phyloP scores from a whole-genome alignment of 2,797 vertebrate genomes.

The Ceryle rudis region DNA sequence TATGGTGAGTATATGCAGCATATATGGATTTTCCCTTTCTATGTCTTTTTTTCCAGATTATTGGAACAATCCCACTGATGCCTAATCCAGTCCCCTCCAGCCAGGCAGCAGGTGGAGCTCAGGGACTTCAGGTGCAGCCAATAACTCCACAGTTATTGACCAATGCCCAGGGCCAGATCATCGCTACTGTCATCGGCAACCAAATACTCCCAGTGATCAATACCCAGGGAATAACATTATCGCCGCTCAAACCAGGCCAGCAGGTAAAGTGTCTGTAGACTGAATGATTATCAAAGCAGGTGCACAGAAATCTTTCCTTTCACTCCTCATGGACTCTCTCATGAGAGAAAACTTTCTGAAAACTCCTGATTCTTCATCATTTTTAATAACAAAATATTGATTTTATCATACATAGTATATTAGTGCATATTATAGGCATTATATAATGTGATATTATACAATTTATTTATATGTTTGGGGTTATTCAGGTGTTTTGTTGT shows the following conservation, averaged over 20 bases:
- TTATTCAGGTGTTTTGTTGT: not conserved
- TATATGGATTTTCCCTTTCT: not conserved
- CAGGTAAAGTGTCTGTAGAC: constrained; percentile 84
- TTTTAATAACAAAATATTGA: not conserved
- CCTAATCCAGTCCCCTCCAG: constrained; percentile 92
- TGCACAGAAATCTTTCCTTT: not conserved
- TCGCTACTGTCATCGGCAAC: constrained; percentile 98
- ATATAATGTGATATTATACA: not conserved
- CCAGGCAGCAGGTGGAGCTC: constrained; percentile 90
- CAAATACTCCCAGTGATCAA: constrained; percentile 99
- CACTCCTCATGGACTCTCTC: fast-evolving
- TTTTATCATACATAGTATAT: not conserved
- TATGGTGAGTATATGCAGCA: not conserved
- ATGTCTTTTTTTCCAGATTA: constrained; percentile 86
- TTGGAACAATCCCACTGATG: constrained; percentile 98
- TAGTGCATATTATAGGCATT: not conserved
- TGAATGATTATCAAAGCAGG: not conserved
- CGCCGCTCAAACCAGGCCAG: constrained; percentile 97
- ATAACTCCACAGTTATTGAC: constrained; percentile 98
- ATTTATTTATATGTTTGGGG: not conserved
- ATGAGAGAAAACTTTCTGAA: not conserved
- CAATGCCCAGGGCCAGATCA: constrained; percentile 99
- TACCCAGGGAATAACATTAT: constrained; percentile 99
- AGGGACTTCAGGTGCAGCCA: constrained; percentile 97
- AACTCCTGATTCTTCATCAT: not conserved